These are phyloP conservation scores for Etheostoma perlongum DNA, from an alignment of 2,797 vertebrate species.

Conservation along the genomic window DNA sequence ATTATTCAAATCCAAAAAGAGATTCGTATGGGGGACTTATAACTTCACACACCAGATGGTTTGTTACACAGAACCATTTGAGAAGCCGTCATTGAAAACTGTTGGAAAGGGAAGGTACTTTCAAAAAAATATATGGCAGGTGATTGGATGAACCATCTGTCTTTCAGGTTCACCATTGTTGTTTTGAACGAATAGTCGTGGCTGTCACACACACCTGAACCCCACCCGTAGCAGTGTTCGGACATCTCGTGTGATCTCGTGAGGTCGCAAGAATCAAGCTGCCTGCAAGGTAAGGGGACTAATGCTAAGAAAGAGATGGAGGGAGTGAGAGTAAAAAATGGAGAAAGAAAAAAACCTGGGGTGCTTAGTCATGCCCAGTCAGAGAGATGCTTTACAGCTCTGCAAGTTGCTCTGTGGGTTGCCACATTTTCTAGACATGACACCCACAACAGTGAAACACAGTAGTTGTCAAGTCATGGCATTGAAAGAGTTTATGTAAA, in stretches of 20 bases:
- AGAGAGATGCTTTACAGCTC: conserved; percentile 31
- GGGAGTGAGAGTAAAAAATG: not conserved
- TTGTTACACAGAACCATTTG: too few species aligned
- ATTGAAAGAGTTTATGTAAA: conserved; percentile 33
- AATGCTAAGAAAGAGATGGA: not conserved
- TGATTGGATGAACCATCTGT: too few species aligned
- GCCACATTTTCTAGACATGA: conserved; percentile 18
- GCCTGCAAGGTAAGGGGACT: not conserved
- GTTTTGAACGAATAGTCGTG: too few species aligned
- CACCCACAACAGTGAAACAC: conserved; percentile 19
- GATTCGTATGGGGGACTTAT: not conserved
- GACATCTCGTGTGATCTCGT: too few species aligned
- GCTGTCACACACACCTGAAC: too few species aligned
- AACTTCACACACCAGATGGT: too few species aligned
- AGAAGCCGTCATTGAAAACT: too few species aligned
- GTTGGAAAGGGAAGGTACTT: too few species aligned
- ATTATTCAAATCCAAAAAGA: conserved; percentile 8
- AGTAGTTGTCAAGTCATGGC: conserved; percentile 23
- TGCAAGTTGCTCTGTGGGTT: conserved; percentile 10
- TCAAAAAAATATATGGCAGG: too few species aligned
- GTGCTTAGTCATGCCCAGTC: conserved; percentile 40
- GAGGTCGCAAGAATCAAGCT: too few species aligned
- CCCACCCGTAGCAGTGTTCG: too few species aligned
- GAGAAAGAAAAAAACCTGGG: not conserved
- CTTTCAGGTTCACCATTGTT: too few species aligned